Conservation (phyloP, 37 sponge, comb jelly and placozoan genomes). For the Eunapius fragilis region DNA sequence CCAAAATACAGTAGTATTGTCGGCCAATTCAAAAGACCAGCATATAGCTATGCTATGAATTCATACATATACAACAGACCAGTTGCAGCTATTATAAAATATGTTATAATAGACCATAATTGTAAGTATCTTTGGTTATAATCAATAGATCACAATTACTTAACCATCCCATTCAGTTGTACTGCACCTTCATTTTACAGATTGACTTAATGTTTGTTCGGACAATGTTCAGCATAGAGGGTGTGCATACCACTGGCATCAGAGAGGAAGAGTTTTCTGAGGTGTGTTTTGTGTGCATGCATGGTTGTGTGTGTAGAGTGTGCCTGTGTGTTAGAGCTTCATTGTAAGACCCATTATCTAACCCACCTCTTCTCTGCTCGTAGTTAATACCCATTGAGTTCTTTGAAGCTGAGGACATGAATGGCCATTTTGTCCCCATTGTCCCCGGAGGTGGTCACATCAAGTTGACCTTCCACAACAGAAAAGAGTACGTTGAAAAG, state of each 20-base stretch:
- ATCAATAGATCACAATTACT: no score
- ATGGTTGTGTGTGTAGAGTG: no score
- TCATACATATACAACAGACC: no score
- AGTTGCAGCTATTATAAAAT: no score
- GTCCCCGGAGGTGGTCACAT: constrained; percentile 78
- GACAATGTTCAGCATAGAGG: constrained; percentile 55
- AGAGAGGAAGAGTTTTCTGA: constrained; percentile 80
- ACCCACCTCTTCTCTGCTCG: background rate
- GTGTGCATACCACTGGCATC: constrained; percentile 75
- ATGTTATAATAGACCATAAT: background rate
- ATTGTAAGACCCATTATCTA: no score
- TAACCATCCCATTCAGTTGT: background rate
- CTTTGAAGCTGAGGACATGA: constrained; percentile 80
- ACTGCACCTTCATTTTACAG: background rate
- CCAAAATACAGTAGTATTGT: background rate
- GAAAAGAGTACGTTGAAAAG: constrained; percentile 84
- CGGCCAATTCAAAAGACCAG: no score
- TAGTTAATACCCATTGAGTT: constrained; percentile 85
- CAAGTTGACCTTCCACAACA: constrained; percentile 70
- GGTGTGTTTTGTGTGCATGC: constrained; percentile 39
- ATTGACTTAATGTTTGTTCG: constrained; percentile 58
- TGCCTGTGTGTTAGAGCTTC: no score
- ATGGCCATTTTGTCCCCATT: constrained; percentile 76
- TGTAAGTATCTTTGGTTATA: background rate
- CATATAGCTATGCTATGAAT: no score